Evolutionary conservation across 2,113 vertebrate species (phyloP).

Genomic region (Anser brachyrhynchus): DNA sequence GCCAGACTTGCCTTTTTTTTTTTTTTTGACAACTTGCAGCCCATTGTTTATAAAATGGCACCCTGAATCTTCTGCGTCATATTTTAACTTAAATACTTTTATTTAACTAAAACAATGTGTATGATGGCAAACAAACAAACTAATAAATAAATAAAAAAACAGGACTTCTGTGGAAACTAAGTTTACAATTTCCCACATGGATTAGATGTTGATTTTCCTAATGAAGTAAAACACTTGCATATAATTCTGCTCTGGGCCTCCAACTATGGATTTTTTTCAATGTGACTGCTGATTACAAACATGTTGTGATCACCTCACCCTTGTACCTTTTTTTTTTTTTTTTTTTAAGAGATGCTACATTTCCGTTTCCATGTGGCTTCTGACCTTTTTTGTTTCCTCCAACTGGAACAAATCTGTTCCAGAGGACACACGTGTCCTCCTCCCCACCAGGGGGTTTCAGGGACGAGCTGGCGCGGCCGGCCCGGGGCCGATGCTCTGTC

Average conservation of each 20-base stretch:
- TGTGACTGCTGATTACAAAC: background rate
- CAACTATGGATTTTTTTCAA: background rate
- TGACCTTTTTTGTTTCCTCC: background rate
- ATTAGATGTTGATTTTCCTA: background rate
- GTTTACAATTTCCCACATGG: background rate
- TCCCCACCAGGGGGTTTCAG: background rate
- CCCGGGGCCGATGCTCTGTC: background rate
- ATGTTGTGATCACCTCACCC: background rate
- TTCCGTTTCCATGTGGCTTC: background rate
- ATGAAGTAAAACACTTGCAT: background rate
- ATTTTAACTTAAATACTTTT: slow-evolving; percentile 12
- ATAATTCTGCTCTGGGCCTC: background rate
- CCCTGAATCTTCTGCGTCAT: background rate
- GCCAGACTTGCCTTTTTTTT: background rate
- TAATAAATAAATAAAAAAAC: background rate
- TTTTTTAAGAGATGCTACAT: background rate
- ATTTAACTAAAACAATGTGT: background rate
- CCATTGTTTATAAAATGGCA: slow-evolving; percentile 42
- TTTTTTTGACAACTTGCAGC: background rate
- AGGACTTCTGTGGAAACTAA: background rate
- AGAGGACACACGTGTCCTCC: background rate
- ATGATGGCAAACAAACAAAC: background rate
- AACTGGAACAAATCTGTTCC: background rate
- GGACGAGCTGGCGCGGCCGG: background rate
- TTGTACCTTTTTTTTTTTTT: background rate